Evolutionary conservation across 2,888 invertebrate species (phyloP), one percentile per base, ranked within the genome.

Genomic region (Rhaphigaster nebulosa): DNA sequence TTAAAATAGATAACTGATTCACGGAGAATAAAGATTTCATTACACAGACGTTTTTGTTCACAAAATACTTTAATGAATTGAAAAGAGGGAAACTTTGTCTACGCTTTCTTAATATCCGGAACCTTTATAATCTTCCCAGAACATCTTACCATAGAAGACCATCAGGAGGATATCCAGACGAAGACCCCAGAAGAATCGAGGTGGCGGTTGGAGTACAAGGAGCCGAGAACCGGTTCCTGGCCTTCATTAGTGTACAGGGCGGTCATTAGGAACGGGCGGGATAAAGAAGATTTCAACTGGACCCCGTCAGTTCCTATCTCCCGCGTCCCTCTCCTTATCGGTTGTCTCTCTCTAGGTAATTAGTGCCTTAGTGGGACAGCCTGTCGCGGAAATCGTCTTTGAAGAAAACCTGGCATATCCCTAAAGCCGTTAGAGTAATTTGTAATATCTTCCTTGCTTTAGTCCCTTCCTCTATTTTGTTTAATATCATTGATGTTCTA

Each of bases 261-360:
- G 23, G 34, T 38, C 70, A 76, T 76, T 76, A 76, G 70, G 20
- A 65, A 76, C 70, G 10, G 10, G 4, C 70, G 20, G 70, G 70
- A 76, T 76, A 76, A 76, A 76, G 70, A 76, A 76, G 70, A 76
- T 29, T 76, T 76, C 70, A 76, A 38, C 29, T 34, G 29, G 65
- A 34, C 29, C 29, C 60, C n/a, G 60, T n/a, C 65, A 34, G 60
- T 10, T n/a, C 18, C 65, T n/a, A 65, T 29, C 70, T 76, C 38
- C 23, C 70, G 70, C 38, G 38, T 0, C 70, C 70, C 34, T 6
- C 70, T 76, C 38, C 70, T 76, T 76, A 38, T 76, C 70, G n/a
- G 60, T 26, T 60, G 60, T 56, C n/a, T 60, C n/a, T 13, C n/a
- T 60, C 56, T 52, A 13, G 60, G n/a, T 29, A 60, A 60, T 60